Percentiles rank a stretch among this genome's conserved stretches.
Evolutionary conservation across 2,113 vertebrate species (phyloP).

Genomic region (Elephas maximus): DNA sequence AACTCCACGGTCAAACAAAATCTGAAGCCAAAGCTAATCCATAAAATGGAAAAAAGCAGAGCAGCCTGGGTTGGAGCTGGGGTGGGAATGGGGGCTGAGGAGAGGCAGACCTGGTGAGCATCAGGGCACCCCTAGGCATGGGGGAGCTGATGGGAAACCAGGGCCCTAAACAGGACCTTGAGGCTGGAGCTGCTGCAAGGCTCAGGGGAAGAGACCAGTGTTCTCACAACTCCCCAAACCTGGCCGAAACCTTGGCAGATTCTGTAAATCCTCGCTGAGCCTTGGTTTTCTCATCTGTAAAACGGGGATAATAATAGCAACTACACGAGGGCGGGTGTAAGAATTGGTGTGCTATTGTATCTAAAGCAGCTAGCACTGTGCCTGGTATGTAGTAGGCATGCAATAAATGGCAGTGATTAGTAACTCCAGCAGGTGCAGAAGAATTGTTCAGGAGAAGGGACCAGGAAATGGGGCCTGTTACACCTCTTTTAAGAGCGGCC

Average conservation of each 20-base stretch:
- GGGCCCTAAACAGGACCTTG: neutral
- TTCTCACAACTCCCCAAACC: fast-evolving
- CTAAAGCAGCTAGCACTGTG: neutral
- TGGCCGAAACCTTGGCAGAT: neutral
- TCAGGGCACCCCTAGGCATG: neutral
- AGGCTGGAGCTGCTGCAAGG: neutral
- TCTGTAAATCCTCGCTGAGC: fast-evolving
- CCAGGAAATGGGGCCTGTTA: neutral
- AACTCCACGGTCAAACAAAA: fast-evolving
- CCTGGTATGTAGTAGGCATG: neutral
- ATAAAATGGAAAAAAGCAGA: neutral
- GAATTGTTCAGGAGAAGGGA: neutral
- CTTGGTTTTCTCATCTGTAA: neutral
- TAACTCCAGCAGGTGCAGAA: neutral
- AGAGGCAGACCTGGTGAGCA: neutral
- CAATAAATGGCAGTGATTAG: neutral
- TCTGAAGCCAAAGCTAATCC: neutral
- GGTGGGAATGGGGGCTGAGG: neutral
- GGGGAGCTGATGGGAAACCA: neutral
- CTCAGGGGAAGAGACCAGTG: neutral
- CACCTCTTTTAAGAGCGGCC: neutral
- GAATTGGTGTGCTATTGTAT: fast-evolving
- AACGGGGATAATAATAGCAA: neutral
- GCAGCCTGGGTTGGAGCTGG: neutral
- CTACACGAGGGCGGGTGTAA: fast-evolving